A percentile compares a stretch with the other conserved stretches of the same genome.
Conservation (phyloP, 2,888 invertebrate species). For the Caenorhabditis zanzibari region DNA sequence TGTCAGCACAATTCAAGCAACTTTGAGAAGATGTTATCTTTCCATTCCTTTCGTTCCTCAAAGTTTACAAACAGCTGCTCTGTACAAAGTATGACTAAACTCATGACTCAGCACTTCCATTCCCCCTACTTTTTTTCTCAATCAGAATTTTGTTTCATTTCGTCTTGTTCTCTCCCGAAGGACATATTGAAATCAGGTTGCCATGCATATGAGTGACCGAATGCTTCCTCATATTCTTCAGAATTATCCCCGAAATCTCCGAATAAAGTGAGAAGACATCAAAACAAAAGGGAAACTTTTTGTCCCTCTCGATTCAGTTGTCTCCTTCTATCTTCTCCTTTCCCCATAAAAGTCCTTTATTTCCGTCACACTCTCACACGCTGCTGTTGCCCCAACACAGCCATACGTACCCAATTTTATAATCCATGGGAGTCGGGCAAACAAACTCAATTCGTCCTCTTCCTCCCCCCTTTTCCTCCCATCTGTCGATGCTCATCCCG, state of each 20-base stretch:
- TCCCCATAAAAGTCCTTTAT: conserved; percentile 52
- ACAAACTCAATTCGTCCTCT: conserved; percentile 58
- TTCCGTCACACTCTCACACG: conserved; percentile 49
- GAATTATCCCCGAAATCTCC: conserved; percentile 60
- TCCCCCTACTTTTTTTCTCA: neutral
- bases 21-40: neutral
- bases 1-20: neutral
- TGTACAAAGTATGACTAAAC: conserved; percentile 26
- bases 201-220: conserved; percentile 8
- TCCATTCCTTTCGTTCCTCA: neutral
- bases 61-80: conserved; percentile 43
- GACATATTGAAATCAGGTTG: conserved; percentile 3
- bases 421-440: conserved; percentile 62
- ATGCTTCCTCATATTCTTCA: conserved; percentile 18
- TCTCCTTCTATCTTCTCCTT: conserved; percentile 4
- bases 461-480: conserved; percentile 2
- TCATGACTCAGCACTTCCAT: conserved; percentile 16
- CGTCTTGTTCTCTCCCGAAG: neutral
- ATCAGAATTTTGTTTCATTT: conserved; percentile 4
- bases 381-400: conserved; percentile 34
- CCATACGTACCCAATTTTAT: conserved; percentile 59
- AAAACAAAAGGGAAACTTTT: conserved; percentile 54
- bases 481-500: conserved; percentile 54
- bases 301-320: neutral
- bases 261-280: conserved; percentile 38